Conservation (phyloP, 2,113 vertebrate species). For the Phaethornis superciliosus region DNA sequence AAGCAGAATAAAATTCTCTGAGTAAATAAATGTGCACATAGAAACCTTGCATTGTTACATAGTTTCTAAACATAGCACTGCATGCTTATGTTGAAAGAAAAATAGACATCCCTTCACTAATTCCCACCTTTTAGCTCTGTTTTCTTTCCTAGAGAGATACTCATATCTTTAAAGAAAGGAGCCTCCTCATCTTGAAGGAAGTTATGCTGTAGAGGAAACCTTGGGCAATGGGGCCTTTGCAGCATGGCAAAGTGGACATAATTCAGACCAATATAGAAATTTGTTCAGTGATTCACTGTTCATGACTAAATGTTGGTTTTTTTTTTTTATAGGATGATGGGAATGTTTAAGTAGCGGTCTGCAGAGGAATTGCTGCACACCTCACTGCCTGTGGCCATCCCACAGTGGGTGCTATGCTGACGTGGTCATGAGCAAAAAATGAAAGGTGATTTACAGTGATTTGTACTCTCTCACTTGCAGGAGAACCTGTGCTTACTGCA, state of each 20-base stretch:
- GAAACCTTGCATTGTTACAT: not conserved
- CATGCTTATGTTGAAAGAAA: not conserved
- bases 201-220: not conserved
- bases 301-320: not conserved
- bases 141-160: not conserved
- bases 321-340: not conserved
- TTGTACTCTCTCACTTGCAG: not conserved
- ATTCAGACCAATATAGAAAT: not conserved
- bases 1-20: not conserved
- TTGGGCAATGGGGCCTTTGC: not conserved
- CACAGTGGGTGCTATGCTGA: not conserved
- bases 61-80: not conserved
- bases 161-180: not conserved
- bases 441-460: not conserved
- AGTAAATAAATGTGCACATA: not conserved
- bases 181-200: not conserved
- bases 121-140: not conserved
- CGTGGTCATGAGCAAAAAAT: not conserved
- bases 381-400: not conserved
- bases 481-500: fast-evolving
- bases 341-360: not conserved
- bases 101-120: not conserved
- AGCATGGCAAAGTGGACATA: not conserved
- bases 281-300: not conserved
- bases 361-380: not conserved